Evolutionary conservation across 2,113 vertebrate species (phyloP).

Genomic region (Cettia cetti): DNA sequence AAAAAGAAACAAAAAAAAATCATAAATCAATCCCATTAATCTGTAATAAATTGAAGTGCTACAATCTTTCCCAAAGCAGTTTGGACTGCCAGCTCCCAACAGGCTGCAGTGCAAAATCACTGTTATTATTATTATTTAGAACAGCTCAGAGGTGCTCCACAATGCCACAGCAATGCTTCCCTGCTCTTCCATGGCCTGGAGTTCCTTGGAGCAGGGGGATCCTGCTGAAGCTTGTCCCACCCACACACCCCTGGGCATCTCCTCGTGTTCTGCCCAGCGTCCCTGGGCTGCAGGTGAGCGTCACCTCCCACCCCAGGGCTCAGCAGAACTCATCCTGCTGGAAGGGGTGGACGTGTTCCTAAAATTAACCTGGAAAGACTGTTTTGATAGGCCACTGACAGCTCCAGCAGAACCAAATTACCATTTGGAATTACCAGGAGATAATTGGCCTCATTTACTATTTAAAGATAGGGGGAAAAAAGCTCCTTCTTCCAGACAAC

Average conservation of each 20-base stretch:
- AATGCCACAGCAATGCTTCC: not conserved
- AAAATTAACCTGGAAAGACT: slow-evolving; percentile 7
- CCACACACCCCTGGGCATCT: not conserved
- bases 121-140: not conserved
- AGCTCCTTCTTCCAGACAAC: not conserved
- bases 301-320: not conserved
- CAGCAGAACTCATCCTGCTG: not conserved
- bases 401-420: not conserved
- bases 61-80: not conserved
- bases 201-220: not conserved
- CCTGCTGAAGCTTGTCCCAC: not conserved
- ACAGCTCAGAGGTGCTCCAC: not conserved
- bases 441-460: slow-evolving; percentile 57
- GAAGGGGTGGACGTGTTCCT: not conserved
- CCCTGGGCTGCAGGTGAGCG: not conserved
- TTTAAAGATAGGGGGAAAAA: not conserved
- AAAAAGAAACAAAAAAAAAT: not conserved
- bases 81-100: not conserved
- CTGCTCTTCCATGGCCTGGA: not conserved
- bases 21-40: not conserved
- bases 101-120: fast-evolving
- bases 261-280: fast-evolving
- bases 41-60: not conserved
- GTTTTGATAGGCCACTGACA: not conserved
- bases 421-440: not conserved